Percentiles rank a stretch among this genome's conserved stretches.
Evolutionary conservation across 1,140 invertebrate species (phyloP).

Genomic region (Andricus grossulariae): DNA sequence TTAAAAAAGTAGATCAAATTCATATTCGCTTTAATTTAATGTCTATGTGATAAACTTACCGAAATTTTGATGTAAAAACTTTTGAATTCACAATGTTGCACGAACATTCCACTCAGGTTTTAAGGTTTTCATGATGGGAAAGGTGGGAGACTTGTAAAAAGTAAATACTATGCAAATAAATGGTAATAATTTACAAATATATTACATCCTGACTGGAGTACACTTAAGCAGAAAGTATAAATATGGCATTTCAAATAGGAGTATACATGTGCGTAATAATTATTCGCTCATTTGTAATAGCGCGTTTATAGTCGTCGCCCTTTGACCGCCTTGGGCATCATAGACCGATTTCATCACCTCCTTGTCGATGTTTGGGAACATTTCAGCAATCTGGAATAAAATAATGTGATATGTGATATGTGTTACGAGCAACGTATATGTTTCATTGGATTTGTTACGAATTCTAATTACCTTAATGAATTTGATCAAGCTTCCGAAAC

Average conservation of each 20-base stretch:
- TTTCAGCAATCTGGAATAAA: conserved; percentile 88
- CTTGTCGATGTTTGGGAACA: conserved; percentile 96
- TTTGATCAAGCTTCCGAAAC: no score
- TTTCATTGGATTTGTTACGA: background rate
- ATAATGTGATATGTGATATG: conserved; percentile 36
- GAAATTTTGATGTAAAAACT: background rate
- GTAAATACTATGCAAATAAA: conserved; percentile 24
- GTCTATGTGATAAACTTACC: no score
- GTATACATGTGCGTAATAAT: conserved; percentile 46
- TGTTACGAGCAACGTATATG: conserved; percentile 22
- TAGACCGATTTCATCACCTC: conserved; percentile 94
- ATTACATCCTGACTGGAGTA: conserved; percentile 60
- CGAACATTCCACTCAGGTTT: conserved; percentile 31
- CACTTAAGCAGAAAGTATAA: conserved; percentile 60
- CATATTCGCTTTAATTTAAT: no score
- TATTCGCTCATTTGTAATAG: conserved; percentile 91
- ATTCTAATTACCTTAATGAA: conserved; percentile 29
- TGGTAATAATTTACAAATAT: conserved; percentile 61
- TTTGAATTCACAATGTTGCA: background rate
- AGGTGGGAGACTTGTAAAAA: background rate
- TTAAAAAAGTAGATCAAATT: no score
- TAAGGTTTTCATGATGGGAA: conserved; percentile 36
- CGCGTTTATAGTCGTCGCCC: conserved; percentile 93
- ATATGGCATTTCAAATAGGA: conserved; percentile 57
- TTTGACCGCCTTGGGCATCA: conserved; percentile 92